Evolutionary conservation across 64 coral and sea anemone genomes (phyloP), one percentile per base, ranked within the genome.

Genomic region (Pocillopora verrucosa): DNA sequence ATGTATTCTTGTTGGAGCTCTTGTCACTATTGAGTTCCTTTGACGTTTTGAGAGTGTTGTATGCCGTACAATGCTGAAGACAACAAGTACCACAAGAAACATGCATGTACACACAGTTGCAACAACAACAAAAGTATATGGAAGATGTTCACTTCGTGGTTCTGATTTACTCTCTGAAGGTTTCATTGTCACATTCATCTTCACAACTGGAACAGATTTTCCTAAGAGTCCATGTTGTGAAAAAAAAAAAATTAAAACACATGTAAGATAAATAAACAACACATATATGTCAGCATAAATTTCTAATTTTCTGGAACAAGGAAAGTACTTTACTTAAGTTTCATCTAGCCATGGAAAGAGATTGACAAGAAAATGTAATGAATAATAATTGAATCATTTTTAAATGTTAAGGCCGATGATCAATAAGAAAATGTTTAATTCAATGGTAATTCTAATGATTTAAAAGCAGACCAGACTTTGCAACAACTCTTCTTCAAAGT

Each of bases 71-170:
- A 97, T 92, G 61, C 95, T 97, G 77, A 97, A 97, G 5, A 94
- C 95, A 36, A 94, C 95, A n/a, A 97, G 79, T 70, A 97, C 87
- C 17, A 97, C 87, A 16, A 97, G 56, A 93, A 97, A 97, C 76
- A 97, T 74, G 63, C 95, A 97, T 2, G 95, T 97, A 58, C 92
- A 93, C 16, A 97, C 95, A 63, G 95, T 97, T 77, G 95, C 95
- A 36, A 93, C 95, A 11, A 93, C 89, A 16, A 97, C 95, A 74
- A 97, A 97, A 10, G 95, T 97, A 72, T 93, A 93, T 3, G 95
- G 95, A 78, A 97, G 89, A 65, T 83, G 76, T 72, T 38, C 82
- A 57, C 36, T 72, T 14, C 78, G 72, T 16, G 82, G 79, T 73
- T 56, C 38, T 25, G 82, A 80, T 60, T 76, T 65, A 36, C 45